These are phyloP conservation scores for Mactra quadrangularis DNA, from an alignment of 1,140 invertebrate species.

Conservation along the genomic window DNA sequence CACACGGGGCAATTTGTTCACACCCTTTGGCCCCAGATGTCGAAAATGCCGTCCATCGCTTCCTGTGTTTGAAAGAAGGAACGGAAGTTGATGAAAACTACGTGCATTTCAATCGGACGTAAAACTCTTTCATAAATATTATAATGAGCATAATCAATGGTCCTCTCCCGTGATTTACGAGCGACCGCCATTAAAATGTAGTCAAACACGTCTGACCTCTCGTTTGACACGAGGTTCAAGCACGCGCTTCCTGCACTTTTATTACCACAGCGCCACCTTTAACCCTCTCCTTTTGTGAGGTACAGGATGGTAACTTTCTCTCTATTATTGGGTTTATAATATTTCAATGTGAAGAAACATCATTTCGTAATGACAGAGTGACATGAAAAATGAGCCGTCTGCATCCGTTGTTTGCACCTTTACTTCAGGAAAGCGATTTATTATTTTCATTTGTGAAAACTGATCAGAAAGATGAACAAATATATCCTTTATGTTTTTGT, in stretches of 20 bases:
- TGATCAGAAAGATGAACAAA: too few species aligned
- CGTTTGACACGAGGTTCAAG: slow-evolving; percentile 39
- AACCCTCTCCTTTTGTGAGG: slow-evolving; percentile 11
- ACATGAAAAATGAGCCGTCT: too few species aligned
- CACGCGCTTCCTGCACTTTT: slow-evolving; percentile 45
- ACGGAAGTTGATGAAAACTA: slow-evolving; percentile 15
- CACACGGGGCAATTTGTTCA: slow-evolving; percentile 10
- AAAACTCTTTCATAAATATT: slow-evolving; percentile 19
- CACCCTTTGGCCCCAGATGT: slow-evolving; percentile 13
- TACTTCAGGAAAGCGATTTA: too few species aligned
- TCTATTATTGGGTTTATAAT: neutral
- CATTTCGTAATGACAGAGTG: too few species aligned
- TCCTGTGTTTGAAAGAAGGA: slow-evolving; percentile 9
- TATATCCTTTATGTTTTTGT: too few species aligned
- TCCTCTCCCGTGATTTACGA: slow-evolving; percentile 5
- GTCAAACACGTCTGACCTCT: slow-evolving; percentile 44
- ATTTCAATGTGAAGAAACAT: neutral
- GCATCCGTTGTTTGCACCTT: too few species aligned
- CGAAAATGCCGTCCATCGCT: slow-evolving; percentile 1
- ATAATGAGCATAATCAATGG: slow-evolving; percentile 5
- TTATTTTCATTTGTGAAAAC: too few species aligned
- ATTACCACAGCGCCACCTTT: neutral
- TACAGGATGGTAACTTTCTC: neutral
- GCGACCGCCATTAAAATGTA: slow-evolving; percentile 16
- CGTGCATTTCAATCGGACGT: neutral